A percentile compares a stretch with the other conserved stretches of the same genome.
These are phyloP conservation scores for Coendou prehensilis DNA, from an alignment of 2,797 vertebrate species.

Conservation along the genomic window DNA sequence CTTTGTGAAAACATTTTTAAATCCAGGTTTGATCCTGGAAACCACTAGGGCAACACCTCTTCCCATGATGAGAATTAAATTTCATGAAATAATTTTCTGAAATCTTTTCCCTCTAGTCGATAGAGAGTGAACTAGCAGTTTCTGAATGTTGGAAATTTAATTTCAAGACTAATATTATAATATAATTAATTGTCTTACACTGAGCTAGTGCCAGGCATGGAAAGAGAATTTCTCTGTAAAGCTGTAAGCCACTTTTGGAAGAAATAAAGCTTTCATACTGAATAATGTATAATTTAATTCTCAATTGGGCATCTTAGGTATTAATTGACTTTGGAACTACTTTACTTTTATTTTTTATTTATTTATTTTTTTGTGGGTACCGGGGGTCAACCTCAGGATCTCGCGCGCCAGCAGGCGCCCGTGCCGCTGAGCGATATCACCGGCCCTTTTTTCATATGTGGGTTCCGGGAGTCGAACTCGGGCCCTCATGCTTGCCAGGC, in stretches of 20 bases:
- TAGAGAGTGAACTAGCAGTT: not conserved
- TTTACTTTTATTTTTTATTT: too few relatives aligned
- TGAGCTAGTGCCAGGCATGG: not conserved
- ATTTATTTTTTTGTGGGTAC: too few relatives aligned
- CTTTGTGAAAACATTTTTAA: not conserved
- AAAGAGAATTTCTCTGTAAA: constrained; percentile 13
- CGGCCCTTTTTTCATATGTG: too few relatives aligned
- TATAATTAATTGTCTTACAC: not conserved
- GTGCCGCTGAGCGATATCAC: too few relatives aligned
- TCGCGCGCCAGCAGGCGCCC: too few relatives aligned
- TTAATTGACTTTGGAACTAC: constrained; percentile 59
- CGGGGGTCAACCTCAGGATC: too few relatives aligned
- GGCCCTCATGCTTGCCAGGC: too few relatives aligned
- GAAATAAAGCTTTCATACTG: constrained; percentile 16
- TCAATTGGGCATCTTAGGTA: constrained; percentile 27
- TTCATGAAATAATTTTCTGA: not conserved
- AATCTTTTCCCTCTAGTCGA: not conserved
- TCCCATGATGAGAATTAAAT: not conserved
- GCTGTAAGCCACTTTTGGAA: constrained; percentile 11
- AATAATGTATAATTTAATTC: constrained; percentile 67
- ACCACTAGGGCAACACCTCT: not conserved
- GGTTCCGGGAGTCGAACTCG: too few relatives aligned
- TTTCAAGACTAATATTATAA: not conserved
- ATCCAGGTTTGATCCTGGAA: not conserved
- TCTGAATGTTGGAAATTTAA: not conserved